Conservation (phyloP, 1,140 invertebrate species). For the Homalodisca vitripennis region DNA sequence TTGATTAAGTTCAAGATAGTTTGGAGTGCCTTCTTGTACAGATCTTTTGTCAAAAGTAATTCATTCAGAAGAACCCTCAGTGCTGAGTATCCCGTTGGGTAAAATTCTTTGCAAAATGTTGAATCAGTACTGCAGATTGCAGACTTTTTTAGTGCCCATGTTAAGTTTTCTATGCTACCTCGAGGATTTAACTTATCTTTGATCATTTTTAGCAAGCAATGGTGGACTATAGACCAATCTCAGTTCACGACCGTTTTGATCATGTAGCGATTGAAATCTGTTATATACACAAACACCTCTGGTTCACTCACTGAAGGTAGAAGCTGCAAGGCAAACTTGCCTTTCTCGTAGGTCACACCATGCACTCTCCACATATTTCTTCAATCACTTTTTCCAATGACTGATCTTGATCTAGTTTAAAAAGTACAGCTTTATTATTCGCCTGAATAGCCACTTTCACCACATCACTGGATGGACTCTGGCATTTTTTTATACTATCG, state of each 20-base stretch:
- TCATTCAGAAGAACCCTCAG: slow-evolving; percentile 15
- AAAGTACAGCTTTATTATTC: neutral
- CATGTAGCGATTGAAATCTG: slow-evolving; percentile 11
- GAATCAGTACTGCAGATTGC: slow-evolving; percentile 4
- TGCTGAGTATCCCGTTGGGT: neutral
- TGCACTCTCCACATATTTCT: slow-evolving; percentile 1
- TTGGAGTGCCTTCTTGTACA: slow-evolving; percentile 6
- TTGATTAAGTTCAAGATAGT: slow-evolving; percentile 3
- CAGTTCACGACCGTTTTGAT: slow-evolving; percentile 1
- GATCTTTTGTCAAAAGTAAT: slow-evolving; percentile 6
- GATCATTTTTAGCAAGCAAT: slow-evolving; percentile 9
- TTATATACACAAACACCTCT: slow-evolving; percentile 2
- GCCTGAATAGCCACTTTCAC: slow-evolving; percentile 10
- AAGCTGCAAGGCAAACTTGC: slow-evolving; percentile 10
- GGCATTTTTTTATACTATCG: no score
- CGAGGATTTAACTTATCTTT: neutral
- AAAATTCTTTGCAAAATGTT: slow-evolving; percentile 25
- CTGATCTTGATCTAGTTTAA: slow-evolving; percentile 1
- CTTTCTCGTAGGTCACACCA: neutral
- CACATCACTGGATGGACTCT: neutral
- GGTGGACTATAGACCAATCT: slow-evolving; percentile 3
- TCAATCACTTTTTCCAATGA: neutral
- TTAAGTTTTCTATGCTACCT: neutral
- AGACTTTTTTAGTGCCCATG: slow-evolving; percentile 6
- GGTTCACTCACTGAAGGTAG: neutral